Evolutionary conservation across 1,140 invertebrate genomes (phyloP).

Genomic region (Rhagoletis zephyria): DNA sequence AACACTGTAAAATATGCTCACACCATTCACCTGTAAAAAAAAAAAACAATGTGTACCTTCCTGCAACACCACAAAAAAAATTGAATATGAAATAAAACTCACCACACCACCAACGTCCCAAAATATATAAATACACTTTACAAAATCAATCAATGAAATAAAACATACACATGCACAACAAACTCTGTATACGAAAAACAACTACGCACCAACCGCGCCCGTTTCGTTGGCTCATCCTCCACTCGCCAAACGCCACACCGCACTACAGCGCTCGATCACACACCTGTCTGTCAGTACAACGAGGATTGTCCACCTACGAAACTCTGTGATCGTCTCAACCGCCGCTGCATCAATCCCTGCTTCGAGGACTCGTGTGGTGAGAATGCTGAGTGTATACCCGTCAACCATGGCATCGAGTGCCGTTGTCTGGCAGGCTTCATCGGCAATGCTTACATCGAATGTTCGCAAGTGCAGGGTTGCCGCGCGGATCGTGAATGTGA

Average conservation of each 20-base stretch:
- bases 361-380: conserved; percentile 86
- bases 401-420: conserved; percentile 85
- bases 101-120: conserved; percentile 22
- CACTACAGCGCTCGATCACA: conserved; percentile 58
- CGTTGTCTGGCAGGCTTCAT: conserved; percentile 83
- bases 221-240: not conserved
- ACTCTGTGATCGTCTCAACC: conserved; percentile 85
- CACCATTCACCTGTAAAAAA: conserved; percentile 47
- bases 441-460: conserved; percentile 86
- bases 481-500: conserved; percentile 80
- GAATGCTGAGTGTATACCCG: conserved; percentile 85
- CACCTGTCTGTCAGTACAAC: conserved; percentile 88
- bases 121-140: conserved; percentile 29
- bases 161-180: conserved; percentile 31
- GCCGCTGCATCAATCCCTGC: conserved; percentile 88
- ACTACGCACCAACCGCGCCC: not conserved
- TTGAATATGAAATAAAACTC: not conserved
- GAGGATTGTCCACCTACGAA: conserved; percentile 89
- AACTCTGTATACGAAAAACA: conserved; percentile 42
- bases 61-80: conserved; percentile 37
- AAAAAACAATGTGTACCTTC: conserved; percentile 34
- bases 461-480: conserved; percentile 80
- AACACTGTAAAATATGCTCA: conserved; percentile 53
- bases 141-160: not conserved
- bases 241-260: not conserved